Conservation (phyloP, 2,888 invertebrate genomes). For the Chymomyza amoena region DNA sequence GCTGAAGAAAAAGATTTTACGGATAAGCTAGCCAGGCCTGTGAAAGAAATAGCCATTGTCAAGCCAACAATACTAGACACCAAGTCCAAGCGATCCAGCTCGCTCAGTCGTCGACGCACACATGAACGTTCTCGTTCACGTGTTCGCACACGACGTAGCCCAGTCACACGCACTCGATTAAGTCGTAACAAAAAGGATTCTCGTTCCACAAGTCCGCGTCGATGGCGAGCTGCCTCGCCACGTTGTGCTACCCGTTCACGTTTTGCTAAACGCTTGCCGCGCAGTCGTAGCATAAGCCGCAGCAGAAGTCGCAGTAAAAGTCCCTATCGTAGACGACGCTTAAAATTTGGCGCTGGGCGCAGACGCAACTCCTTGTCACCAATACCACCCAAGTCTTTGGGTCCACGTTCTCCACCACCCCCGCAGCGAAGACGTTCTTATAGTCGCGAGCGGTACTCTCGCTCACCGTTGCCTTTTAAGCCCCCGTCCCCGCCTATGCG, state of each 20-base stretch:
- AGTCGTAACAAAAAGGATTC: slow-evolving; percentile 40
- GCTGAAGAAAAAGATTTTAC: slow-evolving; percentile 62
- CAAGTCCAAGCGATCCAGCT: slow-evolving; percentile 51
- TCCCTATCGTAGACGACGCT: slow-evolving; percentile 53
- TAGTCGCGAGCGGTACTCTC: slow-evolving; percentile 69
- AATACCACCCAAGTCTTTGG: slow-evolving; percentile 31
- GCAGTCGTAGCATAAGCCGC: slow-evolving; percentile 64
- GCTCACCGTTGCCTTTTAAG: slow-evolving; percentile 76
- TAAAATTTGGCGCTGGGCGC: slow-evolving; percentile 28
- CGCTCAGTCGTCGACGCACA: slow-evolving; percentile 10
- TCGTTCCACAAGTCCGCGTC: slow-evolving; percentile 54
- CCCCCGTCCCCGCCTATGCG: slow-evolving; percentile 77
- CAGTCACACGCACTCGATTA: slow-evolving; percentile 5
- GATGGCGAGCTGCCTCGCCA: slow-evolving; percentile 52
- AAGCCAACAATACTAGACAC: slow-evolving; percentile 75
- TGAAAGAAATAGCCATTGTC: slow-evolving; percentile 75
- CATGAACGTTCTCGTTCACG: slow-evolving; percentile 50
- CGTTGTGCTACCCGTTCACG: slow-evolving; percentile 48
- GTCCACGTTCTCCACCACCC: slow-evolving; percentile 60
- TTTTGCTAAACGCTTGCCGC: slow-evolving; percentile 35
- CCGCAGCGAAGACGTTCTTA: slow-evolving; percentile 60
- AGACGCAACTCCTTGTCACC: slow-evolving; percentile 60
- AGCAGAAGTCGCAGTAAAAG: slow-evolving; percentile 74
- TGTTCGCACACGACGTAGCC: slow-evolving; percentile 41
- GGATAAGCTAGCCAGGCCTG: slow-evolving; percentile 64